phyloP scores from a whole-genome alignment of 2,888 invertebrate genomes.

The Vanessa cardui region DNA sequence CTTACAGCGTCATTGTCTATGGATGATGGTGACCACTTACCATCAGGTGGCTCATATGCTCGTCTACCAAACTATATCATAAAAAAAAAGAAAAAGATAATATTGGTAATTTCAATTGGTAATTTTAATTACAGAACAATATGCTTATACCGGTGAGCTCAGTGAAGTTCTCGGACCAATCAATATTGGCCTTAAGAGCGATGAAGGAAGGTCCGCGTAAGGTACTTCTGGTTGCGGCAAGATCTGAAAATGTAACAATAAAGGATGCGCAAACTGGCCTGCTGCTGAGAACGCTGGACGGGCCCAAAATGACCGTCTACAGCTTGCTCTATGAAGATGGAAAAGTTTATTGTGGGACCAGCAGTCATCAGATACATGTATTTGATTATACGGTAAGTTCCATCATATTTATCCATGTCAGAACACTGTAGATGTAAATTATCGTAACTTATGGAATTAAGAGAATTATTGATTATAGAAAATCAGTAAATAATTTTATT shows the following conservation, averaged over 20 bases:
- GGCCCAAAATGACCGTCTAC: conserved; percentile 85
- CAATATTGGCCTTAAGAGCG: conserved; percentile 87
- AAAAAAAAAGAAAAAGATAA: no score
- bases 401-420: neutral
- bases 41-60: no score
- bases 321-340: conserved; percentile 86
- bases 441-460: no score
- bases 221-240: conserved; percentile 86
- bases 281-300: conserved; percentile 84
- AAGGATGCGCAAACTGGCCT: conserved; percentile 88
- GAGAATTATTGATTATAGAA: no score
- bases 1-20: no score
- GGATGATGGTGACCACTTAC: no score
- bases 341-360: conserved; percentile 90
- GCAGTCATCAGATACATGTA: conserved; percentile 87
- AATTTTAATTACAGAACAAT: conserved; percentile 74
- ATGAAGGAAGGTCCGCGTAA: conserved; percentile 88
- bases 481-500: no score
- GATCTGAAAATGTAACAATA: conserved; percentile 86
- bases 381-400: conserved; percentile 88
- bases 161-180: conserved; percentile 84
- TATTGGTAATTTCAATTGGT: neutral
- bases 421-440: no score
- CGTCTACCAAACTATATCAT: no score
- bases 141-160: conserved; percentile 78